Evolutionary conservation across 2,888 invertebrate genomes (phyloP), one percentile per base, ranked within the genome.

Genomic region (Rhagophthalmus giganteus): DNA sequence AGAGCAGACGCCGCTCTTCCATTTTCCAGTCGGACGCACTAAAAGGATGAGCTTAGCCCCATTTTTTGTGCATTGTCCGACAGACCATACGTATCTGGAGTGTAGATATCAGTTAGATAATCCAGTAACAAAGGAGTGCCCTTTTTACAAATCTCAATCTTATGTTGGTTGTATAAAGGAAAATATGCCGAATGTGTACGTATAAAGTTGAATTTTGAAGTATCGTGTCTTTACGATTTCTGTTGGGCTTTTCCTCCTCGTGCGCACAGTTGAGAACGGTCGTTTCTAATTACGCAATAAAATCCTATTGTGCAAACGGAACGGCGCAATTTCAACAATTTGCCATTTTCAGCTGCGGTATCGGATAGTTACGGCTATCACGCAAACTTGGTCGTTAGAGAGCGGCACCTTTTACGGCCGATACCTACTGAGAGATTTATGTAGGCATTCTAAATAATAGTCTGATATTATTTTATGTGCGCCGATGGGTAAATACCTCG

Each of bases 21-120:
- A 66, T 66, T 71, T 73, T 71, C 65, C 71, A 64, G 67, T 62
- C 64, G 66, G 61, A 62, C 68, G 70, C 61, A 69, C 71, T 72
- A 70, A 73, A 68, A 69, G 69, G 73, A 70, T 69, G 64, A 67
- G 42, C 56, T 55, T 48, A 42, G 38, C 25, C 42, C 34, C 24
- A 56, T 58, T 56, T 60, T 60, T 57, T 33, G 20, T 53, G 38
- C 54, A 49, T 58, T 54, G 50, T 59, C 54, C 51, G 45, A 15
- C 26, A 33, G 25, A 27, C 30, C 27, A 35, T 52, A 28, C 30
- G 11, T 34, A 46, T 40, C 34, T 45, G 20, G 15, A 44, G 25
- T 39, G 9, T 16, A 41, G 52, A 58, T 58, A 58, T 55, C 53
- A 55, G 55, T 40, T 55, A 55, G 57, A 55, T 58, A 51, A 57